Percentiles rank a stretch among this genome's conserved stretches.
phyloP scores from a whole-genome alignment of 2,113 vertebrate species.

The Melanerpes aurifrons region DNA sequence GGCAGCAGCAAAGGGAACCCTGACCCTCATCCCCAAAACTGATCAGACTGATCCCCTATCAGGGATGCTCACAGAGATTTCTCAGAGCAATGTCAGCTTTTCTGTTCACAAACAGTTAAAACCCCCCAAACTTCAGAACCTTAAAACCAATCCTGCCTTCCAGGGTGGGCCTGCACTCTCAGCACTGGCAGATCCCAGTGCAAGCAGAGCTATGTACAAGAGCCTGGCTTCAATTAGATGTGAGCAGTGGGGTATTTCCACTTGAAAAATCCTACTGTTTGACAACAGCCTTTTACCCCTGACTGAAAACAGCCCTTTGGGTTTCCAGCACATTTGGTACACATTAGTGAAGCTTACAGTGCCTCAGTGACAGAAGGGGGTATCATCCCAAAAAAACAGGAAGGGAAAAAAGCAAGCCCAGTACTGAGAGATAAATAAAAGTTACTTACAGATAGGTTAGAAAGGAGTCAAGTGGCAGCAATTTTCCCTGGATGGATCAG shows the following conservation, averaged over 20 bases:
- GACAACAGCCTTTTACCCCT: background rate
- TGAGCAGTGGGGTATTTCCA: background rate
- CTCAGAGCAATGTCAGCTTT: background rate
- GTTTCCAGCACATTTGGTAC: background rate
- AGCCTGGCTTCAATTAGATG: conserved; percentile 12
- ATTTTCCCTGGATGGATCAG: background rate
- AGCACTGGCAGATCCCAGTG: background rate
- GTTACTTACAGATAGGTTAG: background rate
- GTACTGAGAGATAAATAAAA: background rate
- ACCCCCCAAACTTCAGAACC: background rate
- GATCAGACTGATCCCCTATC: background rate
- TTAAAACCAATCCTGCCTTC: background rate
- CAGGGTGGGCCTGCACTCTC: background rate
- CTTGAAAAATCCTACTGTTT: background rate
- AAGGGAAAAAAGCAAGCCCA: background rate
- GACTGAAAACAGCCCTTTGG: background rate
- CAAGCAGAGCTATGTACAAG: background rate
- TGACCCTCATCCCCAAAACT: background rate
- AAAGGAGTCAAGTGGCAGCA: background rate
- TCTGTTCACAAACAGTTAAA: background rate
- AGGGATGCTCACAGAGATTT: background rate
- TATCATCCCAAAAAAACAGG: background rate
- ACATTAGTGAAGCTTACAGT: background rate
- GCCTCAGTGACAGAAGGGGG: background rate
- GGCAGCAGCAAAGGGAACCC: background rate